A percentile compares a stretch with the other conserved stretches of the same genome.
phyloP scores from a whole-genome alignment of 2,113 vertebrate genomes.

The Alectura lathami region DNA sequence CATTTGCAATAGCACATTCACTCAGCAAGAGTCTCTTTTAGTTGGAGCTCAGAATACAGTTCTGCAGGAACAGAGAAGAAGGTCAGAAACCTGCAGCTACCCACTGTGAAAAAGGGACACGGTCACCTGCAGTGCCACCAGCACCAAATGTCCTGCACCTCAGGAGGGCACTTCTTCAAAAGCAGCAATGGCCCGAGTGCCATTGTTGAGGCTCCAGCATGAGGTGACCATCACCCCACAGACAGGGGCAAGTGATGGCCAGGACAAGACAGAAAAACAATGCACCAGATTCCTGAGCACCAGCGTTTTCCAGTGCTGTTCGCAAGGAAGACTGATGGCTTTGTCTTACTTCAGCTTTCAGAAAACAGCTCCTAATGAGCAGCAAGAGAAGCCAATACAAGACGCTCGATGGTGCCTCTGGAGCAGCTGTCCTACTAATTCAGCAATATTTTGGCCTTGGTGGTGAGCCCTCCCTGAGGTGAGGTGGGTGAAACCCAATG shows the following conservation, averaged over 20 bases:
- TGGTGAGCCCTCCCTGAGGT: background rate
- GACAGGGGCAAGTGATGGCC: background rate
- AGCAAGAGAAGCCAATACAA: background rate
- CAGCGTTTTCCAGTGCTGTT: background rate
- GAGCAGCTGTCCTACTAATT: background rate
- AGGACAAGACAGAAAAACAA: background rate
- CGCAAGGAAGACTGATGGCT: background rate
- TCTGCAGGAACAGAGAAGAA: background rate
- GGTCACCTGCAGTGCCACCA: background rate
- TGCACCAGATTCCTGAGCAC: background rate
- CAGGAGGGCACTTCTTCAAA: background rate
- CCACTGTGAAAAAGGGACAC: background rate
- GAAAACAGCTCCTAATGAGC: background rate
- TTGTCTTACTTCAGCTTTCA: background rate
- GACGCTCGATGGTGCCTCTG: background rate
- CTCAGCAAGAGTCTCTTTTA: background rate
- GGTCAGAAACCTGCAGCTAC: background rate
- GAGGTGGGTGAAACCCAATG: background rate
- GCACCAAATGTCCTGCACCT: fast-evolving
- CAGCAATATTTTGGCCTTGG: background rate
- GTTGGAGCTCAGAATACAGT: background rate
- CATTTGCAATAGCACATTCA: background rate
- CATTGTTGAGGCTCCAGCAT: background rate
- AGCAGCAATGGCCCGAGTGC: background rate
- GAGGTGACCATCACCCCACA: background rate